phyloP scores from a whole-genome alignment of 2,113 vertebrate species.

The Uria lomvia region DNA sequence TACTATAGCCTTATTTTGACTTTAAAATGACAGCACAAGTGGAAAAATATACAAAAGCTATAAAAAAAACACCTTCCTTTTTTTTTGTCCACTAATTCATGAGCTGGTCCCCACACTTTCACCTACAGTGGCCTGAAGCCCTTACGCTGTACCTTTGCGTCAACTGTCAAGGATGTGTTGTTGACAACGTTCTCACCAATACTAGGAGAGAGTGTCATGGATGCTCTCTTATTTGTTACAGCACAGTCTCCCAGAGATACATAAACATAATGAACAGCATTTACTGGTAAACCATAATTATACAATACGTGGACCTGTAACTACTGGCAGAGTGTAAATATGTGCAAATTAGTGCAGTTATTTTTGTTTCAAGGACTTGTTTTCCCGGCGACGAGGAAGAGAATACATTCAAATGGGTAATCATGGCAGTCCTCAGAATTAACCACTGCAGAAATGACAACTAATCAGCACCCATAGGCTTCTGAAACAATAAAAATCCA shows the following conservation, averaged over 20 bases:
- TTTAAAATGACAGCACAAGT: neutral
- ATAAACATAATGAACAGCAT: neutral
- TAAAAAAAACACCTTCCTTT: neutral
- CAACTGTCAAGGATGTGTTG: accelerated
- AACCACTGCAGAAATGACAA: slow-evolving; percentile 3
- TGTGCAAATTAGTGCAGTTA: neutral
- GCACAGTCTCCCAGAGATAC: neutral
- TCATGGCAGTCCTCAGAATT: neutral
- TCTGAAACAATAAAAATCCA: neutral
- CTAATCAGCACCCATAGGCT: neutral
- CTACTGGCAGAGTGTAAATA: neutral
- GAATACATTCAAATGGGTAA: neutral
- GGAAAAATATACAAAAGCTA: neutral
- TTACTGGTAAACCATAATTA: neutral
- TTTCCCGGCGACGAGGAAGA: neutral
- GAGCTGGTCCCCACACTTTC: too few relatives aligned
- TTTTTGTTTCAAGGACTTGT: neutral
- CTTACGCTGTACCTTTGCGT: accelerated
- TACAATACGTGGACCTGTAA: neutral
- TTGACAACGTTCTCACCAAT: accelerated
- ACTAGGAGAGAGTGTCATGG: accelerated
- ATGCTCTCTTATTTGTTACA: neutral
- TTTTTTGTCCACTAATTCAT: too few relatives aligned
- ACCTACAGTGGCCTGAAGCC: neutral
- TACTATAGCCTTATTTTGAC: neutral